Base-by-base conservation (phyloP, 2,113 vertebrate genomes). In the Lepisosteus oculatus region DNA sequence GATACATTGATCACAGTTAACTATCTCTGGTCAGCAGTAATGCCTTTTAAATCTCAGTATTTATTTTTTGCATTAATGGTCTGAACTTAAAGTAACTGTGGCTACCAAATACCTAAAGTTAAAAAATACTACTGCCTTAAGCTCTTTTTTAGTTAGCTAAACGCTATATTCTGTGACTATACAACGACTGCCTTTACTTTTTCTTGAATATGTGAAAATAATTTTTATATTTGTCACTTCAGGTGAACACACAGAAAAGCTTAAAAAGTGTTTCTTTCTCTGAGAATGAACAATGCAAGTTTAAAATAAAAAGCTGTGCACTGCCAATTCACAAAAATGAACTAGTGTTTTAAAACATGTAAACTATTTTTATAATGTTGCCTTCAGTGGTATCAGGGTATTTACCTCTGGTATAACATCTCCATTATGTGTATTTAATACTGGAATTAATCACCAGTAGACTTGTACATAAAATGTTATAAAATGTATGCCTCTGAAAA, bases 391-490 rank as follows among this genome's bases (percentile, higher is more conserved):
- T 89, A 92, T 94, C 89, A 88, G 90, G 88, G 85, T 83, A 77
- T 79, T 85, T 68, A 85, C 70, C 84, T 85, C 89, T 92, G 91
- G 88, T 93, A 93, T 87, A 87, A 90, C 84, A 79, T 93, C 90
- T 92, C 78, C 79, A 92, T 89, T 86, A 88, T 87, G 77, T 84
- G 86, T 93, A 93, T 97, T 95, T 96, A 95, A 96, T 93, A 94
- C 92, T 95, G 95, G 93, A 90, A 82, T 94, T 88, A 92, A 84
- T 91, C 89, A 88, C 90, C 86, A 90, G 92, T 93, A 71, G 85
- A 78, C 82, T 84, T 95, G 93, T 95, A 94, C 85, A 95, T 93
- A 95, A 83, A 92, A 86, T 91, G 92, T 92, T 90, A 92, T 92
- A 91, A 92, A 93, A 90, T 88, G 87, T 89, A 91, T 91, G 87